Conservation (phyloP, 2,113 vertebrate genomes). For the Girardinichthys multiradiatus region DNA sequence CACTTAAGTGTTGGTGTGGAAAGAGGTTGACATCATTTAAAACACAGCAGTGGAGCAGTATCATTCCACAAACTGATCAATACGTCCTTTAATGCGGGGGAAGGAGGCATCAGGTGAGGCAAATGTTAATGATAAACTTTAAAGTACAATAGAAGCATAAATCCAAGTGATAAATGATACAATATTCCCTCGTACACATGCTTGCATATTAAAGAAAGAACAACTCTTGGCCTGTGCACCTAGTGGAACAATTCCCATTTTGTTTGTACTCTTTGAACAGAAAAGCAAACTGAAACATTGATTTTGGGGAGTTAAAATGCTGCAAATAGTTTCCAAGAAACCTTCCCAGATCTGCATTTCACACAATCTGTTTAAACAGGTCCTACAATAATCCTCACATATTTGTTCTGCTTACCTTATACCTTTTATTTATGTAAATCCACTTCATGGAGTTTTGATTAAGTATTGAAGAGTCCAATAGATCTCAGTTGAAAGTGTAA, state of each 20-base stretch:
- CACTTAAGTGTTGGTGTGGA: conserved; percentile 3
- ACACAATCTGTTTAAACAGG: not conserved
- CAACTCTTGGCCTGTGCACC: not conserved
- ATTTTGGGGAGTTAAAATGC: not conserved
- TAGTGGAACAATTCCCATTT: not conserved
- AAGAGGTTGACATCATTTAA: conserved; percentile 25
- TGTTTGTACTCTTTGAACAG: not conserved
- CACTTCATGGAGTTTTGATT: not conserved
- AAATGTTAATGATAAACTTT: conserved; percentile 29
- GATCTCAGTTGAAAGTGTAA: not conserved
- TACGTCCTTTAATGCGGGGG: conserved; percentile 18
- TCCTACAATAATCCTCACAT: not conserved
- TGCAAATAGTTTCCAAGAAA: not conserved
- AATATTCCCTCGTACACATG: conserved; percentile 14
- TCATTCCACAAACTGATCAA: conserved; percentile 30
- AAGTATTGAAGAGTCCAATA: not conserved
- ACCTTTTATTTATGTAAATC: not conserved
- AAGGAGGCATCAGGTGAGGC: conserved; percentile 25
- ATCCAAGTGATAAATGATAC: conserved; percentile 18
- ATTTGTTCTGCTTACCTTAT: not conserved
- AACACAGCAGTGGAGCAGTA: not conserved
- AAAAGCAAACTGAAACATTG: conserved; percentile 1
- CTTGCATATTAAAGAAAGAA: conserved; percentile 19
- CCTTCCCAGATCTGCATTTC: not conserved
- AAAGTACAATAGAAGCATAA: conserved; percentile 27